These are phyloP conservation scores for Petrophora chlorosata DNA, from an alignment of 2,888 invertebrate species.

Conservation along the genomic window DNA sequence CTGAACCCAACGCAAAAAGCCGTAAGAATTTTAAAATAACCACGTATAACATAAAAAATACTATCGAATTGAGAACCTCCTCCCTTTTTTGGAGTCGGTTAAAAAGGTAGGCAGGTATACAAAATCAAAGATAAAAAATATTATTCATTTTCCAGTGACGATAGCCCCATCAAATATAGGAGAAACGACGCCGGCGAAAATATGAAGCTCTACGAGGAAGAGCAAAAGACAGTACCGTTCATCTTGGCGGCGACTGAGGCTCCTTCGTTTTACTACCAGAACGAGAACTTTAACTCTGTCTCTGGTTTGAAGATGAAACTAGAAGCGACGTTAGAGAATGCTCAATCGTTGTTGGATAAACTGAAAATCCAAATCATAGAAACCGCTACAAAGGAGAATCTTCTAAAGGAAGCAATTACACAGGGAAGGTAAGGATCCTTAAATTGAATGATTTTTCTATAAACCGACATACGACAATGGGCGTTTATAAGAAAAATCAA, in stretches of 20 bases:
- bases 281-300: neutral
- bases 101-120: neutral
- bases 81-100: too few species aligned
- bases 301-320: slow-evolving; percentile 50
- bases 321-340: slow-evolving; percentile 53
- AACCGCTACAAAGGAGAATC: slow-evolving; percentile 48
- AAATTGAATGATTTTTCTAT: neutral
- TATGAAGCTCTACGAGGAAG: slow-evolving; percentile 38
- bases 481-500: too few species aligned
- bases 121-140: neutral
- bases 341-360: slow-evolving; percentile 51
- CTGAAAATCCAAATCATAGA: slow-evolving; percentile 55
- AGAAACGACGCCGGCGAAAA: slow-evolving; percentile 31
- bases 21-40: too few species aligned
- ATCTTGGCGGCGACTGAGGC: slow-evolving; percentile 18
- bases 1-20: too few species aligned
- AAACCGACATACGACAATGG: too few species aligned
- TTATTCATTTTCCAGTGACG: slow-evolving; percentile 32
- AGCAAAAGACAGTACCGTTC: slow-evolving; percentile 33
- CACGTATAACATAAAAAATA: too few species aligned
- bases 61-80: too few species aligned
- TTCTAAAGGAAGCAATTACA: slow-evolving; percentile 63
- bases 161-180: slow-evolving; percentile 18
- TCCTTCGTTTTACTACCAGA: too few species aligned
- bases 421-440: slow-evolving; percentile 59